phyloP scores from a whole-genome alignment of 2,113 vertebrate species.

The Catharus bicknelli region DNA sequence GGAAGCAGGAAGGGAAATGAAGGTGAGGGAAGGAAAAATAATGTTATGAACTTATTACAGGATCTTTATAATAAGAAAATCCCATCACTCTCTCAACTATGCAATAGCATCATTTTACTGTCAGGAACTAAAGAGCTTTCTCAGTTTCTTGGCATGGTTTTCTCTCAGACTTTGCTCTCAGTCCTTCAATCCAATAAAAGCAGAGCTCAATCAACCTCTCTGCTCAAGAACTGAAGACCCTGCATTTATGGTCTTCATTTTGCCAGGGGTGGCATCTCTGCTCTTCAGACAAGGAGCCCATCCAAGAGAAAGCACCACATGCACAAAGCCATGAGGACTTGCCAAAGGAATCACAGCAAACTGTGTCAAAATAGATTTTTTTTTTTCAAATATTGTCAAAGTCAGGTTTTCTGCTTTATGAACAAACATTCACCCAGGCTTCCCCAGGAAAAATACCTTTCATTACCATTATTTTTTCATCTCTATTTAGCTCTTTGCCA shows the following conservation, averaged over 20 bases:
- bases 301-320: neutral
- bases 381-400: neutral
- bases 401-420: neutral
- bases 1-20: neutral
- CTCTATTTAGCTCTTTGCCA: neutral
- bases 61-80: neutral
- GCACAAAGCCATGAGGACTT: accelerated
- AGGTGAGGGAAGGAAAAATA: neutral
- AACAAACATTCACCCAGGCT: neutral
- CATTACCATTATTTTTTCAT: neutral
- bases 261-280: neutral
- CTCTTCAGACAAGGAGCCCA: neutral
- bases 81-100: neutral
- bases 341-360: neutral
- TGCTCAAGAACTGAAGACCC: neutral
- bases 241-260: neutral
- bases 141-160: neutral
- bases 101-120: neutral
- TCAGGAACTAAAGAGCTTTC: neutral
- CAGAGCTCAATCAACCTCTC: neutral
- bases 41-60: neutral
- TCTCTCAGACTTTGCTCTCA: neutral
- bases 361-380: accelerated
- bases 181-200: neutral
- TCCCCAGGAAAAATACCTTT: neutral